Base-by-base conservation (phyloP, 2,797 vertebrate species). In the Pyrocephalus nanus region DNA sequence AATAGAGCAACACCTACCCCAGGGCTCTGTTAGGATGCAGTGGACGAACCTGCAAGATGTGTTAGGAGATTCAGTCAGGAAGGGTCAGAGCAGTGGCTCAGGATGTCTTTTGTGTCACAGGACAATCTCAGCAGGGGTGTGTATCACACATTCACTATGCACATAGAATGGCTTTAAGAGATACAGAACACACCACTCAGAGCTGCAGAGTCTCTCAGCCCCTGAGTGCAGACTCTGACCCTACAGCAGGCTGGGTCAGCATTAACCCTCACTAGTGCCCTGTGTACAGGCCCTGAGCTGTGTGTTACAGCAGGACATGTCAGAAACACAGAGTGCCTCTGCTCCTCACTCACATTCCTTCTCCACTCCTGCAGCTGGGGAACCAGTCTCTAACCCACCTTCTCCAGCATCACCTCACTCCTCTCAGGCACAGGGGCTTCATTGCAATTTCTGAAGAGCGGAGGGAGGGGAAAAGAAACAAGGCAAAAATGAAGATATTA, bases 381-480 rank as follows among this genome's bases (percentile, higher is more conserved):
- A 5, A 47, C 12, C 2, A 6, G 36, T 26, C 58, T 69, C 50
- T 42, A 8, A 47, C 2, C 4, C 54, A 22, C 21, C 45, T 53
- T 45, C 30, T 4, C 6, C 71, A 79, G 40, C 74, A 45, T n/a
- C 72, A 2, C 53, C 29, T 62, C 26, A 0, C 54, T 76, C 45
- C 70, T 70, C 76, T 21, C 29, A 62, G 26, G 8, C 26, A 23
- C 20, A 6, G 53, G 30, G 25, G 21, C 13, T 53, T 74, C 67
- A 6, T 2, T 50, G 55, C 17, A 15, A 5, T 57, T 36, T 43
- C 48, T 66, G n/a, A 78, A 42, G 34, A 65, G 64, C 2, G 3
- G 25, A 14, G 8, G 5, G 13, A 4, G 8, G 3, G 1, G 2
- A 3, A 5, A 0, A 18, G 32, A 38, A 17, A 7, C 2, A 34